Conservation (phyloP, 2,113 vertebrate genomes). For the Romanogobio albipinnatus region DNA sequence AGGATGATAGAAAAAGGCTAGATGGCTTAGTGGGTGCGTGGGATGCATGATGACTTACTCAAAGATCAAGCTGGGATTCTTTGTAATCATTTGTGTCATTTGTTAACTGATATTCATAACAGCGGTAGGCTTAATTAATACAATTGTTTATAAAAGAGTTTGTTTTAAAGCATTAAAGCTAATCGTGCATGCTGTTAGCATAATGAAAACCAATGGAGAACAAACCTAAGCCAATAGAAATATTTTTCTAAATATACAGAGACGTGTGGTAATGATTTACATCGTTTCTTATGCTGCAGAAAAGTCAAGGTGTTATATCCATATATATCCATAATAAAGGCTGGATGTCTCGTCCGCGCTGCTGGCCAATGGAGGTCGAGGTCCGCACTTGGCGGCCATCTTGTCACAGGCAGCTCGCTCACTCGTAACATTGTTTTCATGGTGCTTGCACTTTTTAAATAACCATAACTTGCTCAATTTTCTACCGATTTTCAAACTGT, state of each 20-base stretch:
- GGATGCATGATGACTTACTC: conserved; percentile 13
- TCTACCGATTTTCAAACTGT: too few relatives aligned
- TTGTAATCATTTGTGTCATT: conserved; percentile 24
- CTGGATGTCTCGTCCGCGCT: too few relatives aligned
- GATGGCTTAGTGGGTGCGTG: conserved; percentile 3
- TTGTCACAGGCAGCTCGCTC: too few relatives aligned
- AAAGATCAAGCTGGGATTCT: conserved; percentile 39
- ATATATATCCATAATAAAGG: too few relatives aligned
- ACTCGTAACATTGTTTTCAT: too few relatives aligned
- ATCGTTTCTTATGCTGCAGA: background rate
- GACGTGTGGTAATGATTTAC: conserved; percentile 7
- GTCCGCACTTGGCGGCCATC: too few relatives aligned
- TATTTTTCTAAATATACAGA: conserved; percentile 7
- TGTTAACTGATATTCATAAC: conserved; percentile 6
- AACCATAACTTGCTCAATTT: too few relatives aligned
- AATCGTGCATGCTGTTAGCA: conserved; percentile 21
- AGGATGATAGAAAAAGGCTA: conserved; percentile 11
- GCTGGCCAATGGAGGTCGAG: too few relatives aligned
- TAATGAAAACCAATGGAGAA: conserved; percentile 25
- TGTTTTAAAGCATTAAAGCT: conserved; percentile 30
- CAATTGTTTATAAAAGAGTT: conserved; percentile 27
- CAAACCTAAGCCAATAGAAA: background rate
- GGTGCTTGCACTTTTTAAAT: too few relatives aligned
- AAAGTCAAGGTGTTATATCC: background rate
- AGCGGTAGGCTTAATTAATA: conserved; percentile 35